Percentiles rank a stretch among this genome's conserved stretches.
Conservation (phyloP, 2,797 vertebrate genomes). For the Serranus cabrilla region DNA sequence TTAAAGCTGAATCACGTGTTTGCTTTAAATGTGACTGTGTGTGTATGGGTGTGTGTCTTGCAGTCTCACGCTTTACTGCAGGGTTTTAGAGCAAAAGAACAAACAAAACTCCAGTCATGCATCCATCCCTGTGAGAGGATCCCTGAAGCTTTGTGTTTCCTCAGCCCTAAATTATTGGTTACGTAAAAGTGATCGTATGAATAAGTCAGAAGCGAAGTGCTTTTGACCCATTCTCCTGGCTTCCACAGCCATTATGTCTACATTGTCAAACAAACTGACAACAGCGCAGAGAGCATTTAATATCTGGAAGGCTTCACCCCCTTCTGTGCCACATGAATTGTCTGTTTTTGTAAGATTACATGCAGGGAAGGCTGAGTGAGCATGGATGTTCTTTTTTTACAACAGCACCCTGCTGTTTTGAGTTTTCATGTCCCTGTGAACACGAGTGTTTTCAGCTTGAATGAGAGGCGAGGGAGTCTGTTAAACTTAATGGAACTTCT, state of each 20-base stretch:
- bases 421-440: constrained; percentile 36
- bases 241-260: constrained; percentile 47
- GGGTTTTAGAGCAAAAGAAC: constrained; percentile 54
- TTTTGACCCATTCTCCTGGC: constrained; percentile 32
- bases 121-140: constrained; percentile 50
- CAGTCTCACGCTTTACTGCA: constrained; percentile 42
- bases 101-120: constrained; percentile 67
- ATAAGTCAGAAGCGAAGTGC: constrained; percentile 55
- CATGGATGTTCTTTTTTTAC: constrained; percentile 30
- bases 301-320: constrained; percentile 41
- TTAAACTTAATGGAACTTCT: constrained; percentile 17
- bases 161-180: constrained; percentile 68
- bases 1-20: constrained; percentile 27
- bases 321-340: constrained; percentile 43
- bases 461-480: constrained; percentile 1
- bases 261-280: constrained; percentile 65
- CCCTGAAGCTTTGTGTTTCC: constrained; percentile 66
- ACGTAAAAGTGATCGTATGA: constrained; percentile 65
- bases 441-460: constrained; percentile 14
- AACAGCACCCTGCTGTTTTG: constrained; percentile 32
- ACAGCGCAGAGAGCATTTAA: constrained; percentile 34
- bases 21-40: constrained; percentile 7
- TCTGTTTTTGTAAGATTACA: constrained; percentile 53
- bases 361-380: constrained; percentile 26
- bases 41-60: constrained; percentile 18